These are phyloP conservation scores for Bradypodion ventrale DNA, from an alignment of 2,797 vertebrate species.

Conservation along the genomic window DNA sequence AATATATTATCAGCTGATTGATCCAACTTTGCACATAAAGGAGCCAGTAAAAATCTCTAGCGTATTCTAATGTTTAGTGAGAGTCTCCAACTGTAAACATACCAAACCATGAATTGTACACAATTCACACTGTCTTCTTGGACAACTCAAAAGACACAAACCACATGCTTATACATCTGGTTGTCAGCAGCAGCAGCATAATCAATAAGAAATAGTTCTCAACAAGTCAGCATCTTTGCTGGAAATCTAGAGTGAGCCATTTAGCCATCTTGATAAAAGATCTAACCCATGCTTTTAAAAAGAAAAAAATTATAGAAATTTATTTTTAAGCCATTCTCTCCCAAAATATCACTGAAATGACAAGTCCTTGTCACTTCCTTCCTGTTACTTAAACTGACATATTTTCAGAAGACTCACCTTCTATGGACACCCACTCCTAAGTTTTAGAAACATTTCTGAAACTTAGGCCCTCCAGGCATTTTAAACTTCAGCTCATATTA, in stretches of 20 bases:
- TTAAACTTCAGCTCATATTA: too few relatives aligned
- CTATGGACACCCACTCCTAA: too few relatives aligned
- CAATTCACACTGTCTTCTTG: fast-evolving
- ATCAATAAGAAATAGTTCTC: slow-evolving; percentile 27
- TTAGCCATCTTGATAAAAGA: slow-evolving; percentile 10
- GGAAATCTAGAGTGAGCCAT: slow-evolving; percentile 32
- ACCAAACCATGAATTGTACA: not conserved
- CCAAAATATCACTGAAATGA: not conserved
- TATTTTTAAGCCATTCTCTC: not conserved
- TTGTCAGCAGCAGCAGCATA: slow-evolving; percentile 34
- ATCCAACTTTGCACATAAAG: slow-evolving; percentile 33
- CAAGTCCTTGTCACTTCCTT: not conserved
- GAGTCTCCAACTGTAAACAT: slow-evolving; percentile 33
- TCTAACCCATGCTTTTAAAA: not conserved
- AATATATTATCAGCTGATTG: slow-evolving; percentile 31
- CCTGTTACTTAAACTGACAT: not conserved
- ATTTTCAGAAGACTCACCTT: too few relatives aligned
- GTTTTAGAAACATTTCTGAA: too few relatives aligned
- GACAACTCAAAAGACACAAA: slow-evolving; percentile 36
- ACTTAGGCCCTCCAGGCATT: too few relatives aligned
- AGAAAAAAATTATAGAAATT: not conserved
- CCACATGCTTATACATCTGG: not conserved
- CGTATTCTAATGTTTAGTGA: not conserved
- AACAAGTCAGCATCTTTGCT: slow-evolving; percentile 41
- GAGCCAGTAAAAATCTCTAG: fast-evolving